A percentile compares a stretch with the other conserved stretches of the same genome.
Evolutionary conservation across 2,888 invertebrate species (phyloP).

Genomic region (Lasius platythorax): DNA sequence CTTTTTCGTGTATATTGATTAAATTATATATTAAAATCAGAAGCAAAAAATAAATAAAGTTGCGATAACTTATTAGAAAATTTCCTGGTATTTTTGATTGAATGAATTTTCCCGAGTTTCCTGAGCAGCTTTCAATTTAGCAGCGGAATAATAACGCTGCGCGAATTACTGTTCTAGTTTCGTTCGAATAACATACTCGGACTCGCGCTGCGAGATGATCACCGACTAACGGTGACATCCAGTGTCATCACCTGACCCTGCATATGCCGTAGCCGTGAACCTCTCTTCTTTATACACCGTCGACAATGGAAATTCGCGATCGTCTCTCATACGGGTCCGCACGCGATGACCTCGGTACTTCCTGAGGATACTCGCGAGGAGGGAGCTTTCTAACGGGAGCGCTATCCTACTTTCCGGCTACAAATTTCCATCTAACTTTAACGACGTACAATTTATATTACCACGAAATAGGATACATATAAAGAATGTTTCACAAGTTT

Average conservation of each 20-base stretch:
- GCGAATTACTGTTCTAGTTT: conserved; percentile 66
- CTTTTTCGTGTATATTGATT: background rate
- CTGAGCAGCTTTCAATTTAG: background rate
- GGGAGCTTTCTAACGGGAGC: conserved; percentile 80
- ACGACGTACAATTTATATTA: conserved; percentile 47
- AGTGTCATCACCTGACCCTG: conserved; percentile 72
- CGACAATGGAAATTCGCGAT: conserved; percentile 79
- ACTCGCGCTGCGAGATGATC: conserved; percentile 53
- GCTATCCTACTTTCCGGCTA: conserved; percentile 56
- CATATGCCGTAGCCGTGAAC: conserved; percentile 75
- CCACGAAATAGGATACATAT: background rate
- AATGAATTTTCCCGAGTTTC: background rate
- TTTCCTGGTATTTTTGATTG: background rate
- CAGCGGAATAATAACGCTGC: background rate
- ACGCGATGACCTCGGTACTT: conserved; percentile 82
- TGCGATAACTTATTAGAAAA: background rate
- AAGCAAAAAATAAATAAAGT: background rate
- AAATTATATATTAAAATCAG: background rate
- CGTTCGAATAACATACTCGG: conserved; percentile 5
- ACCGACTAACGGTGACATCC: conserved; percentile 79
- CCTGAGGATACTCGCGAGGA: conserved; percentile 79
- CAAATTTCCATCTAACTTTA: conserved; percentile 56
- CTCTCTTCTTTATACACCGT: conserved; percentile 70
- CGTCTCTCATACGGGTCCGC: conserved; percentile 77
- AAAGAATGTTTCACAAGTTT: conserved; percentile 6